phyloP scores from a whole-genome alignment of 2,113 vertebrate genomes.

The Pseudorectes ferrugineus region DNA sequence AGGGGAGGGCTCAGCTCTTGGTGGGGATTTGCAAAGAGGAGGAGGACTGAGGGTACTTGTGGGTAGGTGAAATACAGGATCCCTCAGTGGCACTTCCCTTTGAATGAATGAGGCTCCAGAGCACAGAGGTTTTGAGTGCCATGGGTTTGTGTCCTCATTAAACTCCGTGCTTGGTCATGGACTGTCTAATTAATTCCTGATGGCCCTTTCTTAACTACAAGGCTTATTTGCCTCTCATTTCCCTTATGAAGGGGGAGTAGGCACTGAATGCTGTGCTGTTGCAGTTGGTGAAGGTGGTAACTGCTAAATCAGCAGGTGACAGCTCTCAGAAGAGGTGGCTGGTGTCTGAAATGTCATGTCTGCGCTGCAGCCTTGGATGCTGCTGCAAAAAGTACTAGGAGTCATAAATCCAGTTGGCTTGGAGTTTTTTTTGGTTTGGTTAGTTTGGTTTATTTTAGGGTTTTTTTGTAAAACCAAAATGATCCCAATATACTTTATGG shows the following conservation, averaged over 20 bases:
- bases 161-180: neutral
- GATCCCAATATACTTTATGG: neutral
- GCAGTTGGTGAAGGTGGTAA: neutral
- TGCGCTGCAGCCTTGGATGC: neutral
- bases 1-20: neutral
- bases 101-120: neutral
- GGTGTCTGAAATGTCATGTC: neutral
- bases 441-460: neutral
- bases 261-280: neutral
- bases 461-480: neutral
- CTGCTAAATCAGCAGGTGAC: neutral
- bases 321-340: neutral
- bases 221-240: neutral
- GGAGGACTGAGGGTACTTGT: neutral
- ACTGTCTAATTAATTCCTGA: neutral
- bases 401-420: neutral
- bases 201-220: neutral
- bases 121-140: neutral
- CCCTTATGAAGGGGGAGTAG: neutral
- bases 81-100: neutral
- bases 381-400: neutral
- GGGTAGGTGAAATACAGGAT: rapidly evolving
- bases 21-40: neutral
- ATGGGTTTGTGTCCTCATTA: neutral
- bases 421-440: neutral